Conservation (phyloP, 2,797 vertebrate species). For the Iguana delicatissima region DNA sequence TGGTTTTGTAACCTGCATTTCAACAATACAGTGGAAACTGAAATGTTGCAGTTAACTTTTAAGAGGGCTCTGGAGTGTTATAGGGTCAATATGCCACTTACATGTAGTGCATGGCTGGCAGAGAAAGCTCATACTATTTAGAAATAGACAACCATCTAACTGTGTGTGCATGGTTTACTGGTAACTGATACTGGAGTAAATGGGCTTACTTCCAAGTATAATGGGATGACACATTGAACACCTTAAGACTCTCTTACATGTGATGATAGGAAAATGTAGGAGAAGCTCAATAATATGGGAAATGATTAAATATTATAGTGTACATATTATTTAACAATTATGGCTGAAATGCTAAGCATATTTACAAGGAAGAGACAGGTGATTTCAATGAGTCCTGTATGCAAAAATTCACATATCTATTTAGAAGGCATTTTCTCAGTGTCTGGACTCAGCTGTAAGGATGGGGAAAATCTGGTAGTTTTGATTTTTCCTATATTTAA, state of each 20-base stretch:
- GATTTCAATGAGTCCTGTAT: not conserved
- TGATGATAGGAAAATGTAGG: no score
- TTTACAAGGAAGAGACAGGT: not conserved
- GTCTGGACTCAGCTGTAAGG: no score
- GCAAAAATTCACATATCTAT: not conserved
- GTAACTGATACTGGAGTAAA: conserved; percentile 1
- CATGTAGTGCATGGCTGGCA: conserved; percentile 50
- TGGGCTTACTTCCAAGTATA: not conserved
- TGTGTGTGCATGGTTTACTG: not conserved
- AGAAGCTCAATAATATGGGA: not conserved
- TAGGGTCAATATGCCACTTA: conserved; percentile 68
- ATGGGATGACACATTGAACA: not conserved
- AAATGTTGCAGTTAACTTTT: conserved; percentile 54
- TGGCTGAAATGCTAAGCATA: not conserved
- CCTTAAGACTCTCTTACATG: not conserved
- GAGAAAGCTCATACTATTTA: conserved; percentile 57
- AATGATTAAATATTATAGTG: not conserved
- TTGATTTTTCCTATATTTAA: no score
- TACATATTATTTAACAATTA: not conserved
- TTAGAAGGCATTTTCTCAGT: no score
- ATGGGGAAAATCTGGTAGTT: no score
- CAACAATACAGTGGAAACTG: conserved; percentile 50
- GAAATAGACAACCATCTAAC: conserved; percentile 9
- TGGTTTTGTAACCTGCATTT: conserved; percentile 40
- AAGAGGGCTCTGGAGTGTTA: conserved; percentile 46